Evolutionary conservation across 2,113 vertebrate species (phyloP).

Genomic region (Anguilla rostrata): DNA sequence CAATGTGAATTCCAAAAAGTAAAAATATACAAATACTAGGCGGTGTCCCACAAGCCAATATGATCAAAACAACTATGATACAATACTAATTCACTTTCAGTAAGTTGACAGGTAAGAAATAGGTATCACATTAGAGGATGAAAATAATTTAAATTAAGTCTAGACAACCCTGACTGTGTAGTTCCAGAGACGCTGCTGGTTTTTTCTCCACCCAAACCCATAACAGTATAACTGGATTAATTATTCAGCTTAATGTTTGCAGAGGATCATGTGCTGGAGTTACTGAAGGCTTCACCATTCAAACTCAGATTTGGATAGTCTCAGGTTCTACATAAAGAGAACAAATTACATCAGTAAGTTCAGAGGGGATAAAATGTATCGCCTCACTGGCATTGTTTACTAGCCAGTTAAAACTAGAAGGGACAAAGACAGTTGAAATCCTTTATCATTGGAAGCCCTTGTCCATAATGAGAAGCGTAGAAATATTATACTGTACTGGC

Average conservation of each 20-base stretch:
- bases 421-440: neutral
- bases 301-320: neutral
- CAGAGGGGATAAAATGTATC: neutral
- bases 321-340: neutral
- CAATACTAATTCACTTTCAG: neutral
- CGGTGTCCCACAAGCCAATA: neutral
- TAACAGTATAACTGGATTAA: neutral
- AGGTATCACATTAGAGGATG: neutral
- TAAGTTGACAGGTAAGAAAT: neutral
- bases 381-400: neutral
- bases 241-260: neutral
- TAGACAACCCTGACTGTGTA: neutral
- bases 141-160: neutral
- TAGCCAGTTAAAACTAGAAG: neutral
- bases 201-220: neutral
- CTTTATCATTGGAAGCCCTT: neutral
- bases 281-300: neutral
- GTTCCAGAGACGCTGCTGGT: neutral
- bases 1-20: neutral
- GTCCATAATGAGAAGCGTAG: neutral
- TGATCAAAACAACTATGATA: neutral
- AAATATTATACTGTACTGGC: neutral
- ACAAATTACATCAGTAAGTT: neutral
- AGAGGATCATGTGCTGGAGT: neutral
- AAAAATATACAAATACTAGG: neutral